Evolutionary conservation across 2,797 vertebrate genomes (phyloP).

Genomic region (Emydoidea blandingii): DNA sequence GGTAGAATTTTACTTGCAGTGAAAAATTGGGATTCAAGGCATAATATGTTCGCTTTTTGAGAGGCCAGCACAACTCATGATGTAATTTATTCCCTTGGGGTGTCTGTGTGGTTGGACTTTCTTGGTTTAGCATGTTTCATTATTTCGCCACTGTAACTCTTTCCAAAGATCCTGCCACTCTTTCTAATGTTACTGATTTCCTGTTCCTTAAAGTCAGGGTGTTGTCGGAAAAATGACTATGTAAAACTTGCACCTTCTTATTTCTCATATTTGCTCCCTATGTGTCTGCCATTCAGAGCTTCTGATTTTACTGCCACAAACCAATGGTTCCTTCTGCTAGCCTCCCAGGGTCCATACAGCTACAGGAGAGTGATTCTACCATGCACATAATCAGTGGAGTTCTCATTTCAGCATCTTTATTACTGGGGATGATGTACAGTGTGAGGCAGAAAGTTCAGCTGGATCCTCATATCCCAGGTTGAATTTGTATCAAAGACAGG

Average conservation of each 20-base stretch:
- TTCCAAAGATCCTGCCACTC: conserved; percentile 48
- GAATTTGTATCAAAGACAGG: not conserved
- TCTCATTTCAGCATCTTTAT: not conserved
- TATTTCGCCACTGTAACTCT: conserved; percentile 47
- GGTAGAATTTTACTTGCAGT: not conserved
- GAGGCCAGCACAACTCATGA: conserved; percentile 24
- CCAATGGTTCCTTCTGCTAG: rapidly evolving
- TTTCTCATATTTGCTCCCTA: not conserved
- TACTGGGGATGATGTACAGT: not conserved
- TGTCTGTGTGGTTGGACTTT: conserved; percentile 20
- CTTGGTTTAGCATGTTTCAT: conserved; percentile 38
- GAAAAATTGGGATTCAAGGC: conserved; percentile 7
- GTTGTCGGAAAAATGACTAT: not conserved
- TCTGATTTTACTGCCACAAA: not conserved
- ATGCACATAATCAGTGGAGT: not conserved
- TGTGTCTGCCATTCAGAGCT: rapidly evolving
- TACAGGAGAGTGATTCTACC: not conserved
- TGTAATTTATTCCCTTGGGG: conserved; percentile 43
- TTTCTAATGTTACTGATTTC: conserved; percentile 48
- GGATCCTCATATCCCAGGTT: not conserved
- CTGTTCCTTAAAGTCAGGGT: conserved; percentile 4
- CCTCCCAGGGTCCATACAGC: not conserved
- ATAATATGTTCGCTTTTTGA: conserved; percentile 20
- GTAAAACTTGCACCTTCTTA: not conserved
- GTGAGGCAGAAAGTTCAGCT: not conserved